Conservation (phyloP, 2,797 vertebrate genomes). For the Garrulus glandarius region DNA sequence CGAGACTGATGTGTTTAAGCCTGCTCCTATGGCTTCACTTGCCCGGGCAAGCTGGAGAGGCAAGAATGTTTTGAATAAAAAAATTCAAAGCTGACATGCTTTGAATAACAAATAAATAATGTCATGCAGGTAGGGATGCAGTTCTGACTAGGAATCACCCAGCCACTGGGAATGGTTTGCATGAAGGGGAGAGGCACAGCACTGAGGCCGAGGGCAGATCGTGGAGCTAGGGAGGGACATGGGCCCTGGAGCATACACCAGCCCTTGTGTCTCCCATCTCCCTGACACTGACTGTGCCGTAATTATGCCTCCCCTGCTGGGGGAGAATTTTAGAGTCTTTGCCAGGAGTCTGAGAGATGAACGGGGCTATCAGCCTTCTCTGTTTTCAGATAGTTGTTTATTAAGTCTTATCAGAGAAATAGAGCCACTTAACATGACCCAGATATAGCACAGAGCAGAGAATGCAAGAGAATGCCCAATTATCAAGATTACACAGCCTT, state of each 20-base stretch:
- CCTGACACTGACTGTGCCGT: too few relatives aligned
- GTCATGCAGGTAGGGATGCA: background rate
- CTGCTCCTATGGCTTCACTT: background rate
- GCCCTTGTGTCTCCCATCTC: fast-evolving
- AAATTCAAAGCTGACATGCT: background rate
- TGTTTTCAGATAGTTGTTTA: too few relatives aligned
- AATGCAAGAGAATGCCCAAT: too few relatives aligned
- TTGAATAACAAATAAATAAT: conserved; percentile 41
- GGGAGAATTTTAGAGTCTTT: too few relatives aligned
- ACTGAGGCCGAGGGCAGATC: fast-evolving
- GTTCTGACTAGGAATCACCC: background rate
- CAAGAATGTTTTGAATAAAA: conserved; percentile 40
- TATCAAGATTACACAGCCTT: too few relatives aligned
- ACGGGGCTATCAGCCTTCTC: too few relatives aligned
- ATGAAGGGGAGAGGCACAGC: background rate
- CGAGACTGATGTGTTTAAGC: background rate
- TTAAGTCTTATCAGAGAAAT: too few relatives aligned
- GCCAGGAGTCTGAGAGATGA: too few relatives aligned
- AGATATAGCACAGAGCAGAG: too few relatives aligned
- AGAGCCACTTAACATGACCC: too few relatives aligned
- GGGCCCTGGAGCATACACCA: background rate
- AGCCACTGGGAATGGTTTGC: background rate
- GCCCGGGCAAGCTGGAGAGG: background rate
- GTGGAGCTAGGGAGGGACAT: fast-evolving
- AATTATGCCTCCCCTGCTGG: too few relatives aligned